phyloP scores from a whole-genome alignment of 2,797 vertebrate genomes.

The Lycodopsis pacificus region DNA sequence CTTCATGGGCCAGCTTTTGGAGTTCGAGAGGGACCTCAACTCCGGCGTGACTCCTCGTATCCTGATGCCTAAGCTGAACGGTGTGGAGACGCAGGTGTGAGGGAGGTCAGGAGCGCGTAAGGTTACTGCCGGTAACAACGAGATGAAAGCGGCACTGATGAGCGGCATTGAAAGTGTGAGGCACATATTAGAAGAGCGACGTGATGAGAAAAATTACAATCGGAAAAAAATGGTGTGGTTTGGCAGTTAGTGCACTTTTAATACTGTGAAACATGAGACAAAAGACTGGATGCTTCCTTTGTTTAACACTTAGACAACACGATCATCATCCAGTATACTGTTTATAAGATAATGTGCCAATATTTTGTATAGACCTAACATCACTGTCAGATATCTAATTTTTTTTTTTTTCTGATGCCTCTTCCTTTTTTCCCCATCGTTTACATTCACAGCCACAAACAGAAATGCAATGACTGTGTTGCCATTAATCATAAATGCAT shows the following conservation, averaged over 20 bases:
- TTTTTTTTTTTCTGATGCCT: constrained; percentile 43
- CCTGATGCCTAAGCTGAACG: constrained; percentile 88
- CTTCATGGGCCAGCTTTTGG: constrained; percentile 93
- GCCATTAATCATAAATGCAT: constrained; percentile 57
- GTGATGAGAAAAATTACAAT: constrained; percentile 23
- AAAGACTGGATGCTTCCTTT: constrained; percentile 54
- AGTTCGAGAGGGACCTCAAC: constrained; percentile 92
- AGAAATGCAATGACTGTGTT: constrained; percentile 42
- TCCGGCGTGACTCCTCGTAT: constrained; percentile 90
- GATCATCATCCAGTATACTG: constrained; percentile 64
- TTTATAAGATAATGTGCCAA: constrained; percentile 82
- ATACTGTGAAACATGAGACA: constrained; percentile 73
- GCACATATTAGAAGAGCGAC: constrained; percentile 32
- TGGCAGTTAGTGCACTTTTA: constrained; percentile 72
- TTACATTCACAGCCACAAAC: constrained; percentile 55
- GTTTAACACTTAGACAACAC: constrained; percentile 59
- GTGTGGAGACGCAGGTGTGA: constrained; percentile 89
- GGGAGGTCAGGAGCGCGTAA: constrained; percentile 11
- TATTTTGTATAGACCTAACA: constrained; percentile 70
- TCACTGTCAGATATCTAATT: constrained; percentile 59
- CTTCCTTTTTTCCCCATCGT: constrained; percentile 53
- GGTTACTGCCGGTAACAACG: background rate
- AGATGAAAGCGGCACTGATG: constrained; percentile 26
- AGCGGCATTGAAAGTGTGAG: constrained; percentile 19
- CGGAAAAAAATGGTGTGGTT: constrained; percentile 30